phyloP scores from a whole-genome alignment of 2,888 invertebrate species.

The Phalangium opilio region DNA sequence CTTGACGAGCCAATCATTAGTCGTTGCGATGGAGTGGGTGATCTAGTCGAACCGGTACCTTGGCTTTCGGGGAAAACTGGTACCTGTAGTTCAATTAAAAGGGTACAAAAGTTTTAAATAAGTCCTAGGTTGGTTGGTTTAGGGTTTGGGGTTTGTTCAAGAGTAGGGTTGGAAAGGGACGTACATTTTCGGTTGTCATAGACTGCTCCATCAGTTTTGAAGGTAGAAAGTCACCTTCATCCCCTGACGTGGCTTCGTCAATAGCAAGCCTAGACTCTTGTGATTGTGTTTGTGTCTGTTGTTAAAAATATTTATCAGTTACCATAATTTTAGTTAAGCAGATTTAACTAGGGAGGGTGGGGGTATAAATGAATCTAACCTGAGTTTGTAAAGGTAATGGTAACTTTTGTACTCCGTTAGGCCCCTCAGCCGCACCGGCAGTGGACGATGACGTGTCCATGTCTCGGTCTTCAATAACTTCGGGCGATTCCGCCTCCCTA shows the following conservation, averaged over 20 bases:
- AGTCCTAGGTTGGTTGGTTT: background rate
- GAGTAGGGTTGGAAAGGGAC: slow-evolving; percentile 1
- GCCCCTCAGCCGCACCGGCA: no score
- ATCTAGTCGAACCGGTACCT: slow-evolving; percentile 8
- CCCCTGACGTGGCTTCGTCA: slow-evolving; percentile 13
- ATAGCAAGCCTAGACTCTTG: slow-evolving; percentile 12
- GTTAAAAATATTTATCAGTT: slow-evolving; percentile 13
- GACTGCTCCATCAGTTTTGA: slow-evolving; percentile 18
- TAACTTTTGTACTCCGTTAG: no score
- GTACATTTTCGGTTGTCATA: slow-evolving; percentile 18
- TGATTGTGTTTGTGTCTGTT: slow-evolving; percentile 12
- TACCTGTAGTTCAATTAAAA: slow-evolving; percentile 8
- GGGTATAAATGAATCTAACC: slow-evolving; percentile 3
- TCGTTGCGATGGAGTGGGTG: slow-evolving; percentile 13
- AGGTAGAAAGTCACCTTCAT: slow-evolving; percentile 16
- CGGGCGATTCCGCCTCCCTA: slow-evolving; percentile 16
- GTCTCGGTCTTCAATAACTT: slow-evolving; percentile 10
- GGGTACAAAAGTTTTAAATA: background rate
- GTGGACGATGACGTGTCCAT: no score
- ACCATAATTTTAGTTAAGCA: slow-evolving; percentile 2
- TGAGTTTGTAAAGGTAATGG: slow-evolving; percentile 13
- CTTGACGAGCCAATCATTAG: slow-evolving; percentile 12
- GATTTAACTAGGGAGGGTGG: slow-evolving; percentile 4
- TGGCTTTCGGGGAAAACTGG: slow-evolving; percentile 13
- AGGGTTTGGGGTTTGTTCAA: no score